phyloP scores from a whole-genome alignment of 2,888 invertebrate genomes.

The Lithodes maja region DNA sequence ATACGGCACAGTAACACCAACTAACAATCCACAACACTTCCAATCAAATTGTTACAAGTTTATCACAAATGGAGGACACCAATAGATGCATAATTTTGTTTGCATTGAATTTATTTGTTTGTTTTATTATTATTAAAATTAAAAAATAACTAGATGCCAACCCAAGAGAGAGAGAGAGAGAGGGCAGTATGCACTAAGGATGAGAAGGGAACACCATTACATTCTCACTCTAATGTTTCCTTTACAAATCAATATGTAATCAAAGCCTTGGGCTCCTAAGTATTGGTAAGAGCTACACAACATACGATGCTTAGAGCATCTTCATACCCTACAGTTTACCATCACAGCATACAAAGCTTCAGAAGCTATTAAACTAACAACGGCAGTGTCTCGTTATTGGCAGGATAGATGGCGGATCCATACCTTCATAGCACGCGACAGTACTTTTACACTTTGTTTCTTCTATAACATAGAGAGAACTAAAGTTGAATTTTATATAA shows the following conservation, averaged over 20 bases:
- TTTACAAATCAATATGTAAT: neutral
- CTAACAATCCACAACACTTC: no score
- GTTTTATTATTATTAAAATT: no score
- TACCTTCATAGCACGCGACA: neutral
- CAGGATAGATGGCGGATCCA: constrained; percentile 31
- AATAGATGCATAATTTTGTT: no score
- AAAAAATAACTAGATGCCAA: no score
- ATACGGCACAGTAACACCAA: no score
- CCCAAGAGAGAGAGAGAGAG: no score
- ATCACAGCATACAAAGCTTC: constrained; percentile 65
- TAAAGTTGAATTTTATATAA: no score
- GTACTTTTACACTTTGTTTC: neutral
- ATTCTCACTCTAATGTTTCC: constrained; percentile 7
- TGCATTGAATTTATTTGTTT: no score
- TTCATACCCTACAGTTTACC: constrained; percentile 57
- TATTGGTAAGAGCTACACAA: constrained; percentile 41
- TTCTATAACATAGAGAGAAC: neutral
- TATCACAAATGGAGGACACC: no score
- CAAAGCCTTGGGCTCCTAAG: constrained; percentile 21
- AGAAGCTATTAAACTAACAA: constrained; percentile 64
- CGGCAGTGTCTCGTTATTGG: constrained; percentile 62
- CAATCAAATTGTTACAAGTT: no score
- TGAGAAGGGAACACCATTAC: neutral
- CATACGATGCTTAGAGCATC: constrained; percentile 56
- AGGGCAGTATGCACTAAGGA: neutral